phyloP scores from a whole-genome alignment of 2,113 vertebrate genomes.

The Tupaia chinensis region DNA sequence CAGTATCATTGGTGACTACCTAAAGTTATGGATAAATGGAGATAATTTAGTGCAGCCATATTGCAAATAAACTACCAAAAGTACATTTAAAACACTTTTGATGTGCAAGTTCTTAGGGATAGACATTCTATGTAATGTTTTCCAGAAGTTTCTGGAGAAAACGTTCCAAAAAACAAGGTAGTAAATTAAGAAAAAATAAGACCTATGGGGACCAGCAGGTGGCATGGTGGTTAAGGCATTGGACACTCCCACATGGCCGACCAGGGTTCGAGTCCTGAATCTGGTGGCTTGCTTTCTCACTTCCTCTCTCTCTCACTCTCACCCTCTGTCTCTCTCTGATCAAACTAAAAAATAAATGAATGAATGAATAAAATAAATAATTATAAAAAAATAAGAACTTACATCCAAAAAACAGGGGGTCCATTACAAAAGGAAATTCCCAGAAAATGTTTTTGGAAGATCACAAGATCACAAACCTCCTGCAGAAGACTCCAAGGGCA shows the following conservation, averaged over 20 bases:
- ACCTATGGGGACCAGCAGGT: too few relatives aligned
- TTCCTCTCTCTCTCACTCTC: too few relatives aligned
- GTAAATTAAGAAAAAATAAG: neutral
- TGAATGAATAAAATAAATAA: too few relatives aligned
- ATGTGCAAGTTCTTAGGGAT: neutral
- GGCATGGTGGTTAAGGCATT: too few relatives aligned
- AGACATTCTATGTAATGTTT: neutral
- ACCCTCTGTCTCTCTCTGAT: too few relatives aligned
- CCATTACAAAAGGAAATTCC: neutral
- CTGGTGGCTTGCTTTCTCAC: too few relatives aligned
- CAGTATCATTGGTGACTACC: neutral
- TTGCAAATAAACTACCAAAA: neutral
- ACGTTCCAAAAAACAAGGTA: neutral
- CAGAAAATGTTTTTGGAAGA: neutral
- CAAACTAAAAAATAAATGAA: too few relatives aligned
- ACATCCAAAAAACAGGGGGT: neutral
- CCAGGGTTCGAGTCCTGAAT: too few relatives aligned
- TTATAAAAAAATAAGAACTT: neutral
- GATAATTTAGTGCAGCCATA: neutral
- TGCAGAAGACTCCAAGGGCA: neutral
- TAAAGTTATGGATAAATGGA: neutral
- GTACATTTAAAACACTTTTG: neutral
- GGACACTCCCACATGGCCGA: too few relatives aligned
- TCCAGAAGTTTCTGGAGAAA: slow-evolving; percentile 38
- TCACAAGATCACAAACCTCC: neutral